Conservation (phyloP, 92 coral and sea anemone species). For the Parazoanthus darwini region DNA sequence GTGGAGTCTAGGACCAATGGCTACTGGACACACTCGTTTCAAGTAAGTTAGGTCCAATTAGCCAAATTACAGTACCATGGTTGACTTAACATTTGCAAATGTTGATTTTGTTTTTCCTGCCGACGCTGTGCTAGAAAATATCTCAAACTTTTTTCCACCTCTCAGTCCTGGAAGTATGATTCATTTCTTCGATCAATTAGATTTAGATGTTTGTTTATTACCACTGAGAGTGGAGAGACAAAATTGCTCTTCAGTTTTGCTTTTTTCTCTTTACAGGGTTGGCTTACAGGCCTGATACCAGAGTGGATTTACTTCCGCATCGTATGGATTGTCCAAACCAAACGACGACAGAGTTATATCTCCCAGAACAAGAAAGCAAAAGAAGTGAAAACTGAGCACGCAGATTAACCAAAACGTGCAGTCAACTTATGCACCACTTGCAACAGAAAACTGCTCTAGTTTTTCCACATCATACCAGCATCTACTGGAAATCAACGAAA, state of each 20-base stretch:
- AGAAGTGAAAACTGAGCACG: not conserved
- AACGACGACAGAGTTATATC: not conserved
- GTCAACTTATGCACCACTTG: not conserved
- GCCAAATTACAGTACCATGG: too few species aligned
- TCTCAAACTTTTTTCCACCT: too few species aligned
- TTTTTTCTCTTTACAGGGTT: not conserved
- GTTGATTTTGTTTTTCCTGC: too few species aligned
- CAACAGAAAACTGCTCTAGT: too few species aligned
- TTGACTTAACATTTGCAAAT: too few species aligned
- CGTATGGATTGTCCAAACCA: not conserved
- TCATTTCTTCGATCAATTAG: too few species aligned
- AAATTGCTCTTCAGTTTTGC: not conserved
- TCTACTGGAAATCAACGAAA: too few species aligned
- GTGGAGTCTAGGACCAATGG: constrained; percentile 25
- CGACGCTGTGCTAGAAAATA: too few species aligned
- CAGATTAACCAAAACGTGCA: not conserved
- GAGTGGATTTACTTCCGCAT: constrained; percentile 14
- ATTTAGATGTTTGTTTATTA: too few species aligned
- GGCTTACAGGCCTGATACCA: not conserved
- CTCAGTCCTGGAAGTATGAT: too few species aligned
- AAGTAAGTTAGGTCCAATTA: not conserved
- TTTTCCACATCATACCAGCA: too few species aligned
- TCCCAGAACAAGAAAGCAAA: not conserved
- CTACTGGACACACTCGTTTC: constrained; percentile 4
- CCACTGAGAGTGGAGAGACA: too few species aligned